Evolutionary conservation across 2,113 vertebrate genomes (phyloP).

Genomic region (Lasiurus borealis): DNA sequence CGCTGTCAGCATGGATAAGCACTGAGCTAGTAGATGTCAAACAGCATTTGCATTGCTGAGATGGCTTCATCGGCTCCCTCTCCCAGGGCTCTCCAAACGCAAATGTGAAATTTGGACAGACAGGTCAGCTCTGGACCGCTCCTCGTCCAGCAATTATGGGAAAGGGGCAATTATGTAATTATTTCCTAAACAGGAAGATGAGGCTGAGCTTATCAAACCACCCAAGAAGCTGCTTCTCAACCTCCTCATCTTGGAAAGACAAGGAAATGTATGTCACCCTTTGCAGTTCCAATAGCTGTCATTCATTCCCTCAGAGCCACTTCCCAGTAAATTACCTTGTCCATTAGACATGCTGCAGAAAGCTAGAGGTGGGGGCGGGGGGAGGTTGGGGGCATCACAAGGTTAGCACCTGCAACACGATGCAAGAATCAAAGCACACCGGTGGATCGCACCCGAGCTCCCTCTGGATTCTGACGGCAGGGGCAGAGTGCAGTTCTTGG

Average conservation of each 20-base stretch:
- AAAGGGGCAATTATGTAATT: slow-evolving; percentile 30
- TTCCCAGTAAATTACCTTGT: not conserved
- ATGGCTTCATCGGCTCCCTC: slow-evolving; percentile 58
- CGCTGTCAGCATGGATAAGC: not conserved
- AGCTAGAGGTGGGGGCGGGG: fast-evolving
- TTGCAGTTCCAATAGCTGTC: not conserved
- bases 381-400: not conserved
- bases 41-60: slow-evolving; percentile 40
- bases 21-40: not conserved
- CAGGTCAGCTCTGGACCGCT: not conserved
- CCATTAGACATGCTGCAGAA: slow-evolving; percentile 42
- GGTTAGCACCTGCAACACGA: not conserved
- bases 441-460: not conserved
- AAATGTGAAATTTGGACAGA: slow-evolving; percentile 39
- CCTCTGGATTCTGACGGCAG: not conserved
- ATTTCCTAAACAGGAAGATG: slow-evolving; percentile 26
- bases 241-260: not conserved
- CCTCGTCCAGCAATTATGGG: not conserved
- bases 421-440: not conserved
- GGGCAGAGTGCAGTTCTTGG: not conserved
- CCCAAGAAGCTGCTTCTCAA: not conserved
- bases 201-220: not conserved
- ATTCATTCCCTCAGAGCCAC: not conserved
- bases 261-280: not conserved
- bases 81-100: not conserved